Evolutionary conservation across 37 sponge, comb jelly and placozoan species (phyloP), one percentile per base, ranked within the genome.

Genomic region (Spongia lamella): DNA sequence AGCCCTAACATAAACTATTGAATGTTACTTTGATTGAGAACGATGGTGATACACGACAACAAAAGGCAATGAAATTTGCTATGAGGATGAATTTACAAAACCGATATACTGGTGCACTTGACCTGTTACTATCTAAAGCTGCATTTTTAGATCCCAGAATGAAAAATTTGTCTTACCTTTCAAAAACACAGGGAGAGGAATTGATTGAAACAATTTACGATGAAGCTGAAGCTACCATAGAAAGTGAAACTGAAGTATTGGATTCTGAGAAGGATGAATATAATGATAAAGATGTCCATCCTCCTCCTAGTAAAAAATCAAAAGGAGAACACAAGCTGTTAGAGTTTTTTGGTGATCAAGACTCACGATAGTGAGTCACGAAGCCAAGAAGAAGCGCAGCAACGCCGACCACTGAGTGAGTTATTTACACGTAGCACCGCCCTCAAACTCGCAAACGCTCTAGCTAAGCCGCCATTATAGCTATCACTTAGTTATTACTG

Each of bases 91-190:
- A 66, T 36, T 31, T 66, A 31, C 39, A 66, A 11, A 37, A 66
- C 35, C 40, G 39, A 33, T 24, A 66, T 11, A 43, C 47, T 43
- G 47, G 47, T 9, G 9, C 7, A 13, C 7, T 43, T 43, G 47
- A 43, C 5, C 5, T 43, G 47, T 31, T 66, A 14, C 38, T 66
- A 11, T 33, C 7, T 32, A 38, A 32, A 31, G 68, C 68, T 5
- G 40, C 68, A 36, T 38, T 31, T 24, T 31, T 66, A 31, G 68
- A 66, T 66, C 68, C 7, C 9, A 32, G 68, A 38, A 35, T 66
- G 25, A 32, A 66, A 47, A 37, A 11, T 66, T 31, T 66, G 31
- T 47, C 68, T 38, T 66, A 35, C 40, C 9, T 66, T 5, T 24
- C 25, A 9, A 47, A 66, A 31, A 31, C 25, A 35, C 6, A 43